phyloP scores from a whole-genome alignment of 2,888 invertebrate genomes.

The Drosophila macrospina region DNA sequence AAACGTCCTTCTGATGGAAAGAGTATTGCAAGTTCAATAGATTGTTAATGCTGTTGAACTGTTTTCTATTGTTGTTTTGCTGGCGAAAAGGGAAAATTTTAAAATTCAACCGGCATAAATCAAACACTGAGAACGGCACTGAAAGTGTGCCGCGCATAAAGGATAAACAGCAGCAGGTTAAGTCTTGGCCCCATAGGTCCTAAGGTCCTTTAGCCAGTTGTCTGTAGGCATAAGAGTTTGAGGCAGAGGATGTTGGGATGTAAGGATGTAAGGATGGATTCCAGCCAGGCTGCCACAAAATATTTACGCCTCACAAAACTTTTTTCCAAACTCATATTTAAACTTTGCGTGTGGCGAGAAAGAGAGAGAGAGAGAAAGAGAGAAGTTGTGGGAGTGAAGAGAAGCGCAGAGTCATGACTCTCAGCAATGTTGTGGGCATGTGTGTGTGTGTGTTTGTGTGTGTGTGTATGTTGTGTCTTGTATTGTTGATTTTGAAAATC shows the following conservation, averaged over 20 bases:
- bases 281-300: conserved; percentile 67
- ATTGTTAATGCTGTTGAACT: not conserved
- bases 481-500: conserved; percentile 78
- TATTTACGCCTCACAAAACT: conserved; percentile 79
- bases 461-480: conserved; percentile 36
- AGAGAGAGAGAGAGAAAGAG: not conserved
- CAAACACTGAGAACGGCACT: conserved; percentile 72
- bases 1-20: not conserved
- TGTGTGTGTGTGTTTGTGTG: conserved; percentile 32
- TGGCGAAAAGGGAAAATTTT: conserved; percentile 58
- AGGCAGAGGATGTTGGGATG: not conserved
- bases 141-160: conserved; percentile 68
- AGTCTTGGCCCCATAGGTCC: conserved; percentile 10
- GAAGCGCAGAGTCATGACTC: no score
- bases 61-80: conserved; percentile 23
- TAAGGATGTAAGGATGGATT: conserved; percentile 4
- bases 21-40: conserved; percentile 8
- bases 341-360: conserved; percentile 60
- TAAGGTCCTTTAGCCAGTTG: conserved; percentile 11
- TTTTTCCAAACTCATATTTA: conserved; percentile 77
- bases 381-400: not conserved
- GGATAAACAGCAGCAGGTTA: conserved; percentile 61
- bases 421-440: conserved; percentile 45
- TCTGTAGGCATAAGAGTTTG: not conserved
- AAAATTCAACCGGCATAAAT: conserved; percentile 81